Evolutionary conservation across 2,797 vertebrate genomes (phyloP), one percentile per base, ranked within the genome.

Genomic region (Thripadectes ignobilis): DNA sequence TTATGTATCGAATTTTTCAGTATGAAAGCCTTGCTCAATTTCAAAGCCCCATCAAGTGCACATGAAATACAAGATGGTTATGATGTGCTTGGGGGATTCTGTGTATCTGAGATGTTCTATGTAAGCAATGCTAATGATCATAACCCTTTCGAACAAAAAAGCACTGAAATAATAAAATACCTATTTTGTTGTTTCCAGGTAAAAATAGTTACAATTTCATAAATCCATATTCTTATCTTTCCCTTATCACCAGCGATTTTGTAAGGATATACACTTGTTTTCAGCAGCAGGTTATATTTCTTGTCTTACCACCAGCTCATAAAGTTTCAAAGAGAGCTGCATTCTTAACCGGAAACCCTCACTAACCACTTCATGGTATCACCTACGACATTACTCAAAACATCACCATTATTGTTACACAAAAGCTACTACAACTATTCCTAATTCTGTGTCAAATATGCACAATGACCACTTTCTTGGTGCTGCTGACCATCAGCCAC

Each of bases 281-380:
- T 83, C 76, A 66, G 52, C 73, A 83, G 68, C 77, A 92, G 52
- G 41, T 52, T 91, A 46, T 45, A 46, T 58, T 85, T 74, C 43
- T 85, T 85, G 83, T 81, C 86, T 76, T 74, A 63, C 0, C 0
- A 68, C 3, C 13, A 89, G n/a, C 23, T 85, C 88, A 52, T 69
- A 76, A 38, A 30, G 55, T 86, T 95, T 72, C 48, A 88, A 72
- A 81, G 84, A 30, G 22, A 85, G 55, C 55, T 93, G 61, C 62
- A 83, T 77, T 89, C 92, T 49, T 75, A 69, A 75, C 52, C 55
- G 74, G 72, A 96, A 81, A 83, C 68, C 24, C 89, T 78, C 62
- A 82, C 38, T 83, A 95, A 91, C 59, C 39, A 67, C 30, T 58
- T 65, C 43, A 51, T 14, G 32, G 43, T 59, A 26, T 62, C 49